A percentile compares a stretch with the other conserved stretches of the same genome.
phyloP scores from a whole-genome alignment of 1,140 invertebrate species.

The Drosophila kurseongensis region DNA sequence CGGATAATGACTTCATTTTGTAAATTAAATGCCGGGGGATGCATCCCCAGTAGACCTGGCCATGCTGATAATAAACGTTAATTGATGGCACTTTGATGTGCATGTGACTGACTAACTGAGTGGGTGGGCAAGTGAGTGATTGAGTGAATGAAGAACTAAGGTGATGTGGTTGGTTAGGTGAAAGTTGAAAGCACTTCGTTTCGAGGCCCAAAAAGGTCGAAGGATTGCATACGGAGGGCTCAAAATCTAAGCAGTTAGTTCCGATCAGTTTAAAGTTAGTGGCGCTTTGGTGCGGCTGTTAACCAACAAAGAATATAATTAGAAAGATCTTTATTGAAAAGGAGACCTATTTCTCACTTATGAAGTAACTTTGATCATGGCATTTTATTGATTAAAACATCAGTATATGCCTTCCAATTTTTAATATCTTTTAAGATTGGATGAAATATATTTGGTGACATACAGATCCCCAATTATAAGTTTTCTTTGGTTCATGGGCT shows the following conservation, averaged over 20 bases:
- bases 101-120: slow-evolving; percentile 43
- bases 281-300: not conserved
- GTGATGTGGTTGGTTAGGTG: slow-evolving; percentile 23
- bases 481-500: too few species aligned
- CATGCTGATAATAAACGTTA: slow-evolving; percentile 58
- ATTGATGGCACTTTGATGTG: slow-evolving; percentile 73
- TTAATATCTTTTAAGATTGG: too few species aligned
- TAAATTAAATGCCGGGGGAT: slow-evolving; percentile 60
- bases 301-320: not conserved
- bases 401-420: too few species aligned
- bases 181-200: slow-evolving; percentile 27
- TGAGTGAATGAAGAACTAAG: slow-evolving; percentile 31
- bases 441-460: too few species aligned
- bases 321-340: too few species aligned
- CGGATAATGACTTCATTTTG: slow-evolving; percentile 73
- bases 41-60: slow-evolving; percentile 35
- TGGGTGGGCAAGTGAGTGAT: slow-evolving; percentile 24
- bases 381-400: too few species aligned
- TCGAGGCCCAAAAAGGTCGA: not conserved
- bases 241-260: slow-evolving; percentile 3
- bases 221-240: slow-evolving; percentile 3
- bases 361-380: too few species aligned
- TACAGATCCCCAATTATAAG: too few species aligned
- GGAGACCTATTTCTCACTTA: too few species aligned
- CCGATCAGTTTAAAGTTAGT: not conserved